Conservation (phyloP, 2,888 invertebrate genomes). For the Tolmerus cingulatus region DNA sequence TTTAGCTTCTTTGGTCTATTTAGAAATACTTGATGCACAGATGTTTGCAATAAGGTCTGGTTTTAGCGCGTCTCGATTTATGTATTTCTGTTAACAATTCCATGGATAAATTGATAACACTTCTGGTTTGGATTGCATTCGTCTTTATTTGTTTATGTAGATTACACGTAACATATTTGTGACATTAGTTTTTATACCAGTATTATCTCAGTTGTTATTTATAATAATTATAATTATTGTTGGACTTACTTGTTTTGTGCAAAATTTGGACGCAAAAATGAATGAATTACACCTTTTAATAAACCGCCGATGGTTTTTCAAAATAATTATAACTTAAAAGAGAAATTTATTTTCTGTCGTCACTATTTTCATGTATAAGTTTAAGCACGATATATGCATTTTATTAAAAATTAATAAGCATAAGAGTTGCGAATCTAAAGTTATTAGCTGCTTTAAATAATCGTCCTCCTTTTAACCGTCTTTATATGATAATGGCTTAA, state of each 20-base stretch:
- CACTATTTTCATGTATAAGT: no score
- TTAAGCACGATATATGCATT: background rate
- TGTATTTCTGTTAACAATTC: background rate
- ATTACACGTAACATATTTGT: no score
- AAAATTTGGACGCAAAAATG: no score
- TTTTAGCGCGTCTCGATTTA: background rate
- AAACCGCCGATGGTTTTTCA: no score
- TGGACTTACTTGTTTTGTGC: no score
- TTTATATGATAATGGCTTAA: background rate
- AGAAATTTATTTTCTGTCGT: background rate
- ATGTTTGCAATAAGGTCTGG: background rate
- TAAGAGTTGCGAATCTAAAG: background rate
- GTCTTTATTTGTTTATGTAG: background rate
- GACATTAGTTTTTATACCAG: no score
- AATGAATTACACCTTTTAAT: no score
- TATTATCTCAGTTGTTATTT: no score
- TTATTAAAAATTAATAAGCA: background rate
- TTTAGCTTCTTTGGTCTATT: background rate
- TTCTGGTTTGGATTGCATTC: background rate
- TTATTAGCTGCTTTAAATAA: background rate
- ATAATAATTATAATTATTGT: no score
- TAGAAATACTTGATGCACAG: background rate
- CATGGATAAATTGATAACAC: background rate
- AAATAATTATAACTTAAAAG: background rate
- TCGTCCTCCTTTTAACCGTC: background rate